Evolutionary conservation across 2,113 vertebrate species (phyloP).

Genomic region (Centropristis striata): DNA sequence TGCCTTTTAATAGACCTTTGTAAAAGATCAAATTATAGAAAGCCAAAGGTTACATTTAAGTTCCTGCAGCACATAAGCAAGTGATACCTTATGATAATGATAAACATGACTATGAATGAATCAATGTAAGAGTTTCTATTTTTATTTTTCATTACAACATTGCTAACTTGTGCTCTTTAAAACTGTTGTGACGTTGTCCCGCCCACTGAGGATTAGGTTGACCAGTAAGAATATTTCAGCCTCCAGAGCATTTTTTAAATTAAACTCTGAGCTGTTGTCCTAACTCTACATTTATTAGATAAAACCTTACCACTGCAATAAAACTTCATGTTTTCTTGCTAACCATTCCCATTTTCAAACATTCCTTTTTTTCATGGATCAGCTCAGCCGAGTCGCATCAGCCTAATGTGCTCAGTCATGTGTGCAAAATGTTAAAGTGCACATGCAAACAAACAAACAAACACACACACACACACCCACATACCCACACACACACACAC

Average conservation of each 20-base stretch:
- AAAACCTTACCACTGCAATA: conserved; percentile 28
- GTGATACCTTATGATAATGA: conserved; percentile 11
- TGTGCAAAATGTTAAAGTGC: conserved; percentile 69
- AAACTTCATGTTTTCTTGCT: conserved; percentile 27
- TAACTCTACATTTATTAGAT: conserved; percentile 28
- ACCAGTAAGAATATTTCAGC: conserved; percentile 25
- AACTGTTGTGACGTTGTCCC: conserved; percentile 15
- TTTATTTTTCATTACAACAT: conserved; percentile 25
- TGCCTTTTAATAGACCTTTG: conserved; percentile 5
- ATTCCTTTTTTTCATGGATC: conserved; percentile 29
- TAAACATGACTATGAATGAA: conserved; percentile 20
- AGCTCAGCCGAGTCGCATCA: conserved; percentile 35
- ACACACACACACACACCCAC: background rate
- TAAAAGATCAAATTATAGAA: background rate
- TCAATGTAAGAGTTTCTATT: background rate
- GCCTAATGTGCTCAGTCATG: conserved; percentile 64
- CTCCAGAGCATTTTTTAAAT: conserved; percentile 20
- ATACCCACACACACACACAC: conserved; percentile 20
- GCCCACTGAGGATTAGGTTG: conserved; percentile 23
- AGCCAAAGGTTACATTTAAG: background rate
- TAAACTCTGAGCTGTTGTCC: background rate
- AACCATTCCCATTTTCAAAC: conserved; percentile 41
- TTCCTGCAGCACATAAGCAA: conserved; percentile 27
- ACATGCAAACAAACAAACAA: conserved; percentile 43
- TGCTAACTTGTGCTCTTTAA: conserved; percentile 61